Conservation (phyloP, 2,888 invertebrate species). For the Drosophila falleni region DNA sequence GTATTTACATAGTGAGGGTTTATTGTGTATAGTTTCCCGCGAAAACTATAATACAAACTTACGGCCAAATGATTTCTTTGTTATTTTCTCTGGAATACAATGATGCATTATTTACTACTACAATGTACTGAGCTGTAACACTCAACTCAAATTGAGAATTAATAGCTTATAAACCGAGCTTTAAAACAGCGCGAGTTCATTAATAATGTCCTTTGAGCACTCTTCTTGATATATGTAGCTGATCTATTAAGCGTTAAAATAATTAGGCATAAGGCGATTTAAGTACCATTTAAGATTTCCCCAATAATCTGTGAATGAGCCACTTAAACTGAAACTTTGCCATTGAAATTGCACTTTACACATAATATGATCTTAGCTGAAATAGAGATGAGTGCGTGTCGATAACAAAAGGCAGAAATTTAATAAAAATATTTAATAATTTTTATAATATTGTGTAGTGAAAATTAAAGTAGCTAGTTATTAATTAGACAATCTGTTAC, state of each 20-base stretch:
- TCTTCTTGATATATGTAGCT: not conserved
- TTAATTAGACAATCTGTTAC: not conserved
- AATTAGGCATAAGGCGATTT: not conserved
- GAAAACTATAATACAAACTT: no score
- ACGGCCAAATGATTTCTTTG: no score
- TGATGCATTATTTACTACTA: no score
- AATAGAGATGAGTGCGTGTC: conserved; percentile 4
- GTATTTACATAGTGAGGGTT: no score
- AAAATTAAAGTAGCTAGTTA: not conserved
- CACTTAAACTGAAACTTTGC: not conserved
- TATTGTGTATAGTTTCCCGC: no score
- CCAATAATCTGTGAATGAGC: not conserved
- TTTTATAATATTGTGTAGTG: no score
- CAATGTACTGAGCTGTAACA: no score
- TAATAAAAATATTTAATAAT: no score
- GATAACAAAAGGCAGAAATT: not conserved
- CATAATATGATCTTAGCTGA: not conserved
- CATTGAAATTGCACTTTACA: not conserved
- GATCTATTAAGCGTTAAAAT: not conserved
- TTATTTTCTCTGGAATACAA: no score
- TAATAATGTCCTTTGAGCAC: not conserved
- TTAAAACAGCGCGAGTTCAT: not conserved
- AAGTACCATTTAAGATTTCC: not conserved
- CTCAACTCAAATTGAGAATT: no score
- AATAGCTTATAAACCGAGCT: not conserved